A percentile compares a stretch with the other conserved stretches of the same genome.
Evolutionary conservation across 2,113 vertebrate genomes (phyloP).

Genomic region (Xiphorhynchus elegans): DNA sequence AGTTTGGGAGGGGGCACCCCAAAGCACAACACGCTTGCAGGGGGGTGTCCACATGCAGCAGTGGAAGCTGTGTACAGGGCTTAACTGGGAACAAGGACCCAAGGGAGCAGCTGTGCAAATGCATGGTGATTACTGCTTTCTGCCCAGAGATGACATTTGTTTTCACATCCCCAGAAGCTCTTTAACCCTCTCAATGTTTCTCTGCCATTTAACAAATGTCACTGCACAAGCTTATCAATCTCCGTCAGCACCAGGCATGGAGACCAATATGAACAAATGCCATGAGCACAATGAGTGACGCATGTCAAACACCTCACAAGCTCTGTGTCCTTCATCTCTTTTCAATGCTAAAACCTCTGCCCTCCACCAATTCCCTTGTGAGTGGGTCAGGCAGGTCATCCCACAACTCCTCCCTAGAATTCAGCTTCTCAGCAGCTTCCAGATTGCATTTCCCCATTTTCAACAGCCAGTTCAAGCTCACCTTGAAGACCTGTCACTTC

Average conservation of each 20-base stretch:
- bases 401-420: not conserved
- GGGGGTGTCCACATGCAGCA: not conserved
- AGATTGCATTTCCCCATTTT: not conserved
- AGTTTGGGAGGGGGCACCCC: not conserved
- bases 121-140: not conserved
- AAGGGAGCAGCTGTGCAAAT: not conserved
- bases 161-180: not conserved
- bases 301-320: not conserved
- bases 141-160: slow-evolving; percentile 1
- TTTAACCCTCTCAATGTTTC: not conserved
- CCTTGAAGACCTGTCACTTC: slow-evolving; percentile 81
- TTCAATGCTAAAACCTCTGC: not conserved
- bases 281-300: not conserved
- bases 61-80: not conserved
- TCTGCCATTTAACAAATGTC: slow-evolving; percentile 50
- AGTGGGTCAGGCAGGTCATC: not conserved
- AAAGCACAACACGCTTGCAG: not conserved
- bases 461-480: slow-evolving; percentile 53
- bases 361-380: not conserved
- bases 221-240: slow-evolving; percentile 45
- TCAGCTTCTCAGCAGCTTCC: not conserved
- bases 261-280: not conserved
- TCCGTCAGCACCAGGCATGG: rapidly evolving
- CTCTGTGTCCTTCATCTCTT: not conserved
- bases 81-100: not conserved